phyloP scores from a whole-genome alignment of 1,140 invertebrate genomes.

The Paracyclopina nana region DNA sequence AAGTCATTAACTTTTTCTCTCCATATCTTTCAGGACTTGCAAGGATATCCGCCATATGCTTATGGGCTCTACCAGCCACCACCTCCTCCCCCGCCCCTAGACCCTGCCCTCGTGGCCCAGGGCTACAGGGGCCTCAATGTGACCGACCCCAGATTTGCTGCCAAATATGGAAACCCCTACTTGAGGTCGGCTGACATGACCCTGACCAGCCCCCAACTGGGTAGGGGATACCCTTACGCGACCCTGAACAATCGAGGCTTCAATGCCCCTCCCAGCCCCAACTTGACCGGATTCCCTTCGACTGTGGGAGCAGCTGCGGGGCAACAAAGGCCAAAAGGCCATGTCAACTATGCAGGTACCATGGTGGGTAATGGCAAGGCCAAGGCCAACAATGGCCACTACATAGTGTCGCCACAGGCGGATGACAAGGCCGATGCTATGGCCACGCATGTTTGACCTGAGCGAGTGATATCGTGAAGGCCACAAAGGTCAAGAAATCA shows the following conservation, averaged over 20 bases:
- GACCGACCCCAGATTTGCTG: conserved; percentile 1
- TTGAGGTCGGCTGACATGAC: not conserved
- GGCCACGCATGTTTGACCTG: too few species aligned
- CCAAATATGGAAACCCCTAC: conserved; percentile 13
- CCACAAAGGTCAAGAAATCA: too few species aligned
- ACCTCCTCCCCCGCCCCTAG: not conserved
- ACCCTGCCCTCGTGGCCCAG: not conserved
- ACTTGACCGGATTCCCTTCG: too few species aligned
- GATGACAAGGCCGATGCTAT: too few species aligned
- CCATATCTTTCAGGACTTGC: not conserved
- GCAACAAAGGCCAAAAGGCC: not conserved
- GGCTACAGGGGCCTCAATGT: conserved; percentile 2
- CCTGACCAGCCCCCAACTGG: not conserved
- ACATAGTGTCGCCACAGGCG: too few species aligned
- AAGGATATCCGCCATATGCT: not conserved
- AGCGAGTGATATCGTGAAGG: too few species aligned
- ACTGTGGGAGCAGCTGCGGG: not conserved
- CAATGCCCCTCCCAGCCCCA: too few species aligned
- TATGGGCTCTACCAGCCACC: not conserved
- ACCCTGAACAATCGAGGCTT: not conserved
- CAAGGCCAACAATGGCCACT: too few species aligned
- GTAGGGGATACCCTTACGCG: not conserved
- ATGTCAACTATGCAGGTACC: not conserved
- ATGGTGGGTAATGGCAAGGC: conserved; percentile 4
- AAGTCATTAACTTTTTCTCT: not conserved